phyloP scores from a whole-genome alignment of 2,888 invertebrate species.

The Epiblema foenella region DNA sequence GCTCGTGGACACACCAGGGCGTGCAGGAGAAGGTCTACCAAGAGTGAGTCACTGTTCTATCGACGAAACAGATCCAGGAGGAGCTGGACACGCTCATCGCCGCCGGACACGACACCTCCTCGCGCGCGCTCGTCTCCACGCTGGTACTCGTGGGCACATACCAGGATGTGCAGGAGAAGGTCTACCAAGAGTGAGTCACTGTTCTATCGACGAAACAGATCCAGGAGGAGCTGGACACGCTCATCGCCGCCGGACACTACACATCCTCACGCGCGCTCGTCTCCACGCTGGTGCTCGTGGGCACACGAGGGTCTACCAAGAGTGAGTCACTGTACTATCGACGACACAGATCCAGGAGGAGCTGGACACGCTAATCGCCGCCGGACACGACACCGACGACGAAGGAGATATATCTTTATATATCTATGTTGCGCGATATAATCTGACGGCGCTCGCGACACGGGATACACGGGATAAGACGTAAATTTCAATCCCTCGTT shows the following conservation, averaged over 20 bases:
- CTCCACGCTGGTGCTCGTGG: constrained; percentile 56
- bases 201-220: background rate
- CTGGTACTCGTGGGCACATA: constrained; percentile 56
- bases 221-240: constrained; percentile 68
- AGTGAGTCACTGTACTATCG: constrained; percentile 45
- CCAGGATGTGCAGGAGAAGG: constrained; percentile 58
- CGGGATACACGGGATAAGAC: too few relatives aligned
- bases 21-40: constrained; percentile 57
- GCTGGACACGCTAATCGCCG: constrained; percentile 75
- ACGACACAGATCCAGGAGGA: constrained; percentile 50
- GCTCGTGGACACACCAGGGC: constrained; percentile 55
- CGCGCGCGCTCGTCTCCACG: constrained; percentile 52
- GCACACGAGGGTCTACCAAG: constrained; percentile 51
- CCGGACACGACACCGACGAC: constrained; percentile 70
- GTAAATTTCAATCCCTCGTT: too few relatives aligned
- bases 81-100: constrained; percentile 77
- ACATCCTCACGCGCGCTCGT: constrained; percentile 55
- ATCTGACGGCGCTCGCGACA: too few relatives aligned
- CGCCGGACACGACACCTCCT: constrained; percentile 67
- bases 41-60: constrained; percentile 39
- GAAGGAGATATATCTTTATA: too few relatives aligned
- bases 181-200: constrained; percentile 50
- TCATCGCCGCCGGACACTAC: constrained; percentile 72
- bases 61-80: constrained; percentile 61
- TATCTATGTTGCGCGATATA: too few relatives aligned